Conservation (phyloP, 2,113 vertebrate species). For the Percopsis transmontana region DNA sequence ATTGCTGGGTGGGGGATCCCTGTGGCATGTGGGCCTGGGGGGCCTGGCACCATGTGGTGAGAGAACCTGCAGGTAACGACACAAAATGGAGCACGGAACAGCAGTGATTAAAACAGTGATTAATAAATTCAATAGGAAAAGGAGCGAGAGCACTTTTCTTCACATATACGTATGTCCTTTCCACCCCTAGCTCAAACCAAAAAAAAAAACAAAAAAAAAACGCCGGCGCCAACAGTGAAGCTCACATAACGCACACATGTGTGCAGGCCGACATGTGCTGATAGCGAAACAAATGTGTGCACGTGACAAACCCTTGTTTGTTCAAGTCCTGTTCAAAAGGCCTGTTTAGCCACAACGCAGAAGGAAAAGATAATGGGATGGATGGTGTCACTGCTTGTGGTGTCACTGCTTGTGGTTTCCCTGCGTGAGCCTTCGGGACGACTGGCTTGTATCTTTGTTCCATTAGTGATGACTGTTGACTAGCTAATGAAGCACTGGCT, state of each 20-base stretch:
- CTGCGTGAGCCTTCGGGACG: not conserved
- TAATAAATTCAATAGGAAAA: not conserved
- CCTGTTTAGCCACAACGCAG: not conserved
- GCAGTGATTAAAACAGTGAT: not conserved
- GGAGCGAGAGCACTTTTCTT: not conserved
- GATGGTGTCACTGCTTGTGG: not conserved
- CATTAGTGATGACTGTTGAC: slow-evolving; percentile 2
- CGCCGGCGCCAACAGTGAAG: not conserved
- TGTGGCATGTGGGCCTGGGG: slow-evolving; percentile 94
- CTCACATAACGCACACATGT: not conserved
- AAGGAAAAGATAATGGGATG: not conserved
- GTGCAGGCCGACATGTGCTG: not conserved
- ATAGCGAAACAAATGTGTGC: not conserved
- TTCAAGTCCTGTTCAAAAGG: not conserved
- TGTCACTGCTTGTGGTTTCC: not conserved
- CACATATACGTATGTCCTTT: not conserved
- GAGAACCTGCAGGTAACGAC: slow-evolving; percentile 86
- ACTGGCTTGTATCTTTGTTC: not conserved
- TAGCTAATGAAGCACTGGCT: slow-evolving; percentile 23
- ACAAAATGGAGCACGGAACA: not conserved
- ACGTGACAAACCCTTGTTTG: not conserved
- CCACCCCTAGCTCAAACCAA: not conserved
- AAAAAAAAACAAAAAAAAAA: no score
- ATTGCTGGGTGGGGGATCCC: slow-evolving; percentile 99
- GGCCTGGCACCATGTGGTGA: slow-evolving; percentile 98